Base-by-base conservation (phyloP, 2,888 invertebrate species). In the Callyntrura sp. region DNA sequence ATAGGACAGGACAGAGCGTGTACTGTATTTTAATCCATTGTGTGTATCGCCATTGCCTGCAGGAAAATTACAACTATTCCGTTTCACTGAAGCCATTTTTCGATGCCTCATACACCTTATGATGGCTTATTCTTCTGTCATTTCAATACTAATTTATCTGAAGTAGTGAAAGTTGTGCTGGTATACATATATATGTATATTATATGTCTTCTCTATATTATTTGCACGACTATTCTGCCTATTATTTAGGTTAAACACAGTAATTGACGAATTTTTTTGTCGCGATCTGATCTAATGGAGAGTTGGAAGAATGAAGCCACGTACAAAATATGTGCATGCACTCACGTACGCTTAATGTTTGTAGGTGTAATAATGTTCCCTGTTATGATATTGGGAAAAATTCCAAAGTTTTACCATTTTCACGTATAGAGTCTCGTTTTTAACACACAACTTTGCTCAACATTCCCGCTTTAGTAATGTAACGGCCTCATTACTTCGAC, bases 121-220 rank as follows among this genome's bases (percentile, higher is more conserved):
- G 48, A 82, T 85, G 85, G 57, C 73, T 85, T 68, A 70, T 48
- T 84, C 51, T 84, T 68, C 12, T 70, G 17, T 57, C 73, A 57
- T 45, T 85, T 73, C 17, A 28, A 57, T 60, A 78, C 55, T 78
- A 51, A 78, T 78, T 78, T 78, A 79, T 79, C 57, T 60, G 28
- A 79, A 60, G 60, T 57, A 14, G 57, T 51, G 23, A 1, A 11
- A 23, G 23, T 20, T 11, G 48, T 14, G 25, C 76, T 76, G 51
- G 12, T 76, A 28, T 65, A 23, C 48, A 76, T 6, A 57, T n/a
- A 51, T 51, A 51, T n/a, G 9, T 51, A 51, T 11, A 70, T 76
- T 73, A 73, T 45, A 73, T 2, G 35, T 35, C 6, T 11, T 20
- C 12, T 43, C 20, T 43, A 20, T 73, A 45, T 73, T 73, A 43